Evolutionary conservation across 2,888 invertebrate species (phyloP).

Genomic region (Sussaba pulchella): DNA sequence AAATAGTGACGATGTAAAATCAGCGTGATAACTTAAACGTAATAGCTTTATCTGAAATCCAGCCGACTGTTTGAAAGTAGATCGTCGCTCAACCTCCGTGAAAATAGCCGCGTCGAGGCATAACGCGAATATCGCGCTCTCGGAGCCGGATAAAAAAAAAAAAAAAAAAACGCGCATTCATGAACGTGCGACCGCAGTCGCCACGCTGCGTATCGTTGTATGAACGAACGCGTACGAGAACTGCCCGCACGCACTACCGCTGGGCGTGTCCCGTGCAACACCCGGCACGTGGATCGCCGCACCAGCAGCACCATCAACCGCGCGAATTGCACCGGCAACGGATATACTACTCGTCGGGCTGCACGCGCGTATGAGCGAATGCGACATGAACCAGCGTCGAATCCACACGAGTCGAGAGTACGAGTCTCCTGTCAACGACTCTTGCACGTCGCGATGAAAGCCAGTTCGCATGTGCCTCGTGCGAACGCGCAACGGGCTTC

Average conservation of each 20-base stretch:
- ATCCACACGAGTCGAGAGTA: conserved; percentile 16
- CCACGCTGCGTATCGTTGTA: conserved; percentile 13
- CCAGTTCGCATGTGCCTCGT: background rate
- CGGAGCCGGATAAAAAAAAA: background rate
- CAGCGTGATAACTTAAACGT: no score
- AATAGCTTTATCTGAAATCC: no score
- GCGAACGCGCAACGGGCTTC: conserved; percentile 53
- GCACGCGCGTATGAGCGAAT: conserved; percentile 44
- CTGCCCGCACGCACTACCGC: conserved; percentile 57
- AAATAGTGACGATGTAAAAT: no score
- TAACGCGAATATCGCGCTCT: conserved; percentile 1
- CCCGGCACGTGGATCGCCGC: conserved; percentile 78
- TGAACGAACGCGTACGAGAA: conserved; percentile 42
- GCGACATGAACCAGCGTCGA: conserved; percentile 33
- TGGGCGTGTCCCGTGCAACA: conserved; percentile 79
- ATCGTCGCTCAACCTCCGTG: no score
- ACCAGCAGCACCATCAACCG: conserved; percentile 13
- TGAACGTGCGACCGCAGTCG: conserved; percentile 36
- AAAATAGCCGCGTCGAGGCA: background rate
- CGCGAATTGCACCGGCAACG: background rate
- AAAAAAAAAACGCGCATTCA: conserved; percentile 2
- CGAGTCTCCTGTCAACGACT: conserved; percentile 19
- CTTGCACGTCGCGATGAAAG: conserved; percentile 7
- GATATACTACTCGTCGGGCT: conserved; percentile 61
- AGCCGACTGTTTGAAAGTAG: no score